phyloP scores from a whole-genome alignment of 2,797 vertebrate genomes.

The Myotis findleyi region DNA sequence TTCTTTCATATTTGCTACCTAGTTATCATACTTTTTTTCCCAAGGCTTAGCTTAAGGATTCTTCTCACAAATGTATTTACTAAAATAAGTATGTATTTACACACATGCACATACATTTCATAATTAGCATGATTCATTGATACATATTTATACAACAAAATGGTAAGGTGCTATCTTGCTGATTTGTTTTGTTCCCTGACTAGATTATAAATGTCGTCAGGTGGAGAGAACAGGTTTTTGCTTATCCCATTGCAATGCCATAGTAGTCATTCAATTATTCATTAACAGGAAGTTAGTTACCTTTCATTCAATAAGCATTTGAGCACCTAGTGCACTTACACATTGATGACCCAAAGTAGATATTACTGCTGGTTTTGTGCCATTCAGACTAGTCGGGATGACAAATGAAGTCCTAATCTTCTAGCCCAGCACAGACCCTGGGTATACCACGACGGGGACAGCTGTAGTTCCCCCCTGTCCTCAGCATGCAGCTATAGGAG shows the following conservation, averaged over 20 bases:
- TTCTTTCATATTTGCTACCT: not conserved
- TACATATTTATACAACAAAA: not conserved
- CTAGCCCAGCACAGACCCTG: not conserved
- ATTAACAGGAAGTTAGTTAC: not conserved
- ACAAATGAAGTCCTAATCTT: not conserved
- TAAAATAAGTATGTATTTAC: not conserved
- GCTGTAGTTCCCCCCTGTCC: not conserved
- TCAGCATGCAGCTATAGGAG: not conserved
- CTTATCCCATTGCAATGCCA: not conserved
- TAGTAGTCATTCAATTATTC: not conserved
- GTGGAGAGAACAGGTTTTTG: not conserved
- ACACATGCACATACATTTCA: not conserved
- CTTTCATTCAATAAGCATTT: not conserved
- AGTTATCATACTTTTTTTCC: not conserved
- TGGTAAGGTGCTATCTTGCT: not conserved
- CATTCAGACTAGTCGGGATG: not conserved
- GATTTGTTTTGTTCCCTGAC: not conserved
- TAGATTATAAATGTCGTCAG: not conserved
- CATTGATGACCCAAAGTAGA: not conserved
- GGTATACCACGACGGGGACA: not conserved
- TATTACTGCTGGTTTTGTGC: not conserved
- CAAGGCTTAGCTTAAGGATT: not conserved
- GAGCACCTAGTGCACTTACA: not conserved
- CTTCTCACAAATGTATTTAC: not conserved
- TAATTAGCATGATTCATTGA: not conserved